These are phyloP conservation scores for Gandaritis pyraliata DNA, from an alignment of 2,888 invertebrate species.

Conservation along the genomic window DNA sequence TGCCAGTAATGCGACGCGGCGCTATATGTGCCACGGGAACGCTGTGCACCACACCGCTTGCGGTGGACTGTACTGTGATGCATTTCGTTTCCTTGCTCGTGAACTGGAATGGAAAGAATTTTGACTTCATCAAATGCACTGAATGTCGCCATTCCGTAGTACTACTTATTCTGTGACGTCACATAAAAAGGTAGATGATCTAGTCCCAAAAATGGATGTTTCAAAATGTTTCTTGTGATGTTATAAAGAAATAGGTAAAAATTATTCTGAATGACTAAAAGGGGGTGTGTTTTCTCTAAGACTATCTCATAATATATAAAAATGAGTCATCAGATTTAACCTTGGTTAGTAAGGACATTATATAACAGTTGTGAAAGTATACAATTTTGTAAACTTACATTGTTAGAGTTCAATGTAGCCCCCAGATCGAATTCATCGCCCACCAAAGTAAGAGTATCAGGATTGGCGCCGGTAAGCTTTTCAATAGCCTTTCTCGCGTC, in stretches of 20 bases:
- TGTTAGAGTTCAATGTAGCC: slow-evolving; percentile 72
- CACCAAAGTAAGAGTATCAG: slow-evolving; percentile 76
- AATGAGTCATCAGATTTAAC: too few species aligned
- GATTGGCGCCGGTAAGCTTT: slow-evolving; percentile 77
- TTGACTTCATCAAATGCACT: not conserved
- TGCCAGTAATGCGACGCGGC: slow-evolving; percentile 68
- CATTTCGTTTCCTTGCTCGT: slow-evolving; percentile 71
- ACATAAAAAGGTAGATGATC: too few species aligned
- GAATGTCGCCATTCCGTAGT: too few species aligned
- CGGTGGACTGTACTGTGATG: slow-evolving; percentile 78
- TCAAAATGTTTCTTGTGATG: too few species aligned
- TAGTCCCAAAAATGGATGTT: too few species aligned
- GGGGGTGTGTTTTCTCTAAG: too few species aligned
- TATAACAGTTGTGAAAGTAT: too few species aligned
- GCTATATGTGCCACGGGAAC: slow-evolving; percentile 76
- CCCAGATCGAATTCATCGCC: slow-evolving; percentile 80
- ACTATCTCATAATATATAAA: too few species aligned
- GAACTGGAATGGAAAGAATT: slow-evolving; percentile 55
- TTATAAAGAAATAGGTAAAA: too few species aligned
- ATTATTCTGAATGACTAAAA: too few species aligned
- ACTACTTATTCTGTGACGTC: too few species aligned
- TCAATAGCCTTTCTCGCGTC: slow-evolving; percentile 82
- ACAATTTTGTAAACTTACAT: slow-evolving; percentile 58
- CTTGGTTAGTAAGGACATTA: too few species aligned
- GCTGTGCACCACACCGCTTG: slow-evolving; percentile 76